Percentiles rank a stretch among this genome's conserved stretches.
Conservation (phyloP, 2,113 vertebrate species). For the Eupsittula cactorum region DNA sequence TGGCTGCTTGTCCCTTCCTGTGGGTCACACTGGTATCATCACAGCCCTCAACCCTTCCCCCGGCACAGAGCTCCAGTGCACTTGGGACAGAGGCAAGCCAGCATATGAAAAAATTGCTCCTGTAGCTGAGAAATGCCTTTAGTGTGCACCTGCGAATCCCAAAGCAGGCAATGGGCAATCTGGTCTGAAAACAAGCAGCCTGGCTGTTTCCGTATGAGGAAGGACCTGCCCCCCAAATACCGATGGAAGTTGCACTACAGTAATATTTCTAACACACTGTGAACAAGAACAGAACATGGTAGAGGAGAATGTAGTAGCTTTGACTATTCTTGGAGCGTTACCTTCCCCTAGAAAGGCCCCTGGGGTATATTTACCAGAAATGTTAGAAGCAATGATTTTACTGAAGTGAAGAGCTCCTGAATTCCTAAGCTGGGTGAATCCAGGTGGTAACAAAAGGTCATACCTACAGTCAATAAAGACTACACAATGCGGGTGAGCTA, state of each 20-base stretch:
- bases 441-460: neutral
- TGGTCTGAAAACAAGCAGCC: neutral
- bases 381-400: neutral
- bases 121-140: fast-evolving
- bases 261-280: neutral
- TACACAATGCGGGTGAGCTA: fast-evolving
- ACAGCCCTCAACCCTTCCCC: neutral
- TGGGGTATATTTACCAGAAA: neutral
- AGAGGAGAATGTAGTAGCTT: neutral
- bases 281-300: neutral
- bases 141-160: neutral
- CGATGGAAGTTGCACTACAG: neutral
- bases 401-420: neutral
- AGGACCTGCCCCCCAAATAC: neutral
- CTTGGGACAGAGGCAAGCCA: neutral
- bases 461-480: neutral
- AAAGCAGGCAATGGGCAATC: neutral
- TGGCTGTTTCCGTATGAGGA: neutral
- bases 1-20: neutral
- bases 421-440: neutral
- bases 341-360: neutral
- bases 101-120: neutral
- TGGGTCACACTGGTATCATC: neutral
- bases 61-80: fast-evolving
- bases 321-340: neutral